These are phyloP conservation scores for Pelochelys cantorii DNA, from an alignment of 2,797 vertebrate species.

Conservation along the genomic window DNA sequence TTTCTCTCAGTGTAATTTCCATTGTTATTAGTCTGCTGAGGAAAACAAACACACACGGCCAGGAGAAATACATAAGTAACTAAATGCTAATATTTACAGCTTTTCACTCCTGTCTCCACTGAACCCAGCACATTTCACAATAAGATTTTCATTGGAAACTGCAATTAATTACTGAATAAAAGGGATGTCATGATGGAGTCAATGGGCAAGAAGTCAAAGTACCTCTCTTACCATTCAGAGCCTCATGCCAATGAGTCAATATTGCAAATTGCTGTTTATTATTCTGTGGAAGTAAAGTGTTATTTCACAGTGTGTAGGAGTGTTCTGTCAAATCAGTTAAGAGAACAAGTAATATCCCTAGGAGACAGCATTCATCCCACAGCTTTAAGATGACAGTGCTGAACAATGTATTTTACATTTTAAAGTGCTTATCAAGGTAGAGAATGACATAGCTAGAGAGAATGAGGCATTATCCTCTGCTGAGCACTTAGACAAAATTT, in stretches of 20 bases:
- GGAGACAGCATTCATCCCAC: constrained; percentile 72
- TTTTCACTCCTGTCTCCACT: constrained; percentile 28
- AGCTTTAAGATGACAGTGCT: constrained; percentile 66
- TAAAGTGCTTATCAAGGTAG: constrained; percentile 69
- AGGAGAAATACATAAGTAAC: background rate
- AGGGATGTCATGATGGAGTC: constrained; percentile 34
- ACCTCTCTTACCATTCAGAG: constrained; percentile 25
- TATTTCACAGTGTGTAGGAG: constrained; percentile 69
- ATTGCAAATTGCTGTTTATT: constrained; percentile 78
- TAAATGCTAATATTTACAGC: constrained; percentile 4
- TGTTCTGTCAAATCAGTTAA: constrained; percentile 74
- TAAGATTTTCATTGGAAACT: background rate
- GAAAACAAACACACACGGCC: background rate
- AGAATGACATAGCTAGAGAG: constrained; percentile 60
- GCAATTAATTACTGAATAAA: constrained; percentile 40
- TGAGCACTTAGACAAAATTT: constrained; percentile 44
- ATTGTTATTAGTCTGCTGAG: background rate
- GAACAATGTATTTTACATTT: constrained; percentile 74
- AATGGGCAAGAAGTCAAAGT: constrained; percentile 18
- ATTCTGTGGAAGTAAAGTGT: constrained; percentile 72
- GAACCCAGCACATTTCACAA: constrained; percentile 13
- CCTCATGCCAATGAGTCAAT: constrained; percentile 58
- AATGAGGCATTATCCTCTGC: constrained; percentile 53
- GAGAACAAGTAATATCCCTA: constrained; percentile 74
- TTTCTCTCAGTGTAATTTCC: background rate